Conservation (phyloP, 1,140 invertebrate species). For the Pseudomyrmex dendroicus region DNA sequence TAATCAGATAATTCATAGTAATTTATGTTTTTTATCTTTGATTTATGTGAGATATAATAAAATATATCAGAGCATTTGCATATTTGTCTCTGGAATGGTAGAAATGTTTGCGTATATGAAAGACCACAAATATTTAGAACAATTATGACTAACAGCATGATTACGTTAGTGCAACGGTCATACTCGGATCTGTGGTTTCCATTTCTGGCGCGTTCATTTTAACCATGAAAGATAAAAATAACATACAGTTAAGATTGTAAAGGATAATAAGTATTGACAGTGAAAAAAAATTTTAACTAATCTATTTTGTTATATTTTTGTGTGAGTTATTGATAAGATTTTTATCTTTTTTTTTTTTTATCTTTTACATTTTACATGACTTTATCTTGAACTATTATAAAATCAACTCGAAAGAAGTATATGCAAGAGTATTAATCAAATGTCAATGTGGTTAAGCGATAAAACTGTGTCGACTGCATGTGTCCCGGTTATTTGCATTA, state of each 20-base stretch:
- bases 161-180: constrained; percentile 19
- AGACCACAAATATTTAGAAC: constrained; percentile 31
- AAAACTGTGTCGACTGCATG: constrained; percentile 12
- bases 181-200: constrained; percentile 57
- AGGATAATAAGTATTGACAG: neutral
- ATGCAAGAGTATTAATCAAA: neutral
- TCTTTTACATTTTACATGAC: neutral
- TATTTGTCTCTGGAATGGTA: neutral
- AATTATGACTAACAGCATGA: neutral
- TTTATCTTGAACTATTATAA: neutral
- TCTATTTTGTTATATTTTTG: too few relatives aligned
- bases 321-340: too few relatives aligned
- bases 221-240: constrained; percentile 18
- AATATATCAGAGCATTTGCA: neutral
- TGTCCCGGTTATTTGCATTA: constrained; percentile 62
- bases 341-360: too few relatives aligned
- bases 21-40: too few relatives aligned
- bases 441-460: constrained; percentile 1
- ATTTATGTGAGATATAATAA: too few relatives aligned
- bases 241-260: neutral
- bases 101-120: neutral
- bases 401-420: neutral
- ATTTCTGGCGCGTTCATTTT: constrained; percentile 60
- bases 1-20: too few relatives aligned
- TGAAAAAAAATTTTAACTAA: too few relatives aligned